phyloP scores from a whole-genome alignment of 2,797 vertebrate species.

The Rhinatrema bivittatum region DNA sequence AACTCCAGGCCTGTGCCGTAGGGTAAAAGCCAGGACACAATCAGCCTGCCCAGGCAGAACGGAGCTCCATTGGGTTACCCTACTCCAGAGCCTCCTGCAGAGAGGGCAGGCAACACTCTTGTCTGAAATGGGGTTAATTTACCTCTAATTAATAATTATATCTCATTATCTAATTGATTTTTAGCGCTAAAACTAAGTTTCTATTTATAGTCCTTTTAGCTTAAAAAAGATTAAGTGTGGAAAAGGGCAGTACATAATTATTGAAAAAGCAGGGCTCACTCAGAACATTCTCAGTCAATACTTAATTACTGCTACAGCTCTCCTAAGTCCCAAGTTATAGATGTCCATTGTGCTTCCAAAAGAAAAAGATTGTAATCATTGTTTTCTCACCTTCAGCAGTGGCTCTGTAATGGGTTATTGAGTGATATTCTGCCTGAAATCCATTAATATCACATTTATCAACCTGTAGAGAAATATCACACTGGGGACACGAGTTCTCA shows the following conservation, averaged over 20 bases:
- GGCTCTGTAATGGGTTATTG: slow-evolving; percentile 5
- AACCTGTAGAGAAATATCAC: too few species aligned
- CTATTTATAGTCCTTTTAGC: slow-evolving; percentile 36
- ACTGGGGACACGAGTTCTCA: too few species aligned
- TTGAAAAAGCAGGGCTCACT: slow-evolving; percentile 25
- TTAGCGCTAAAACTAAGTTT: slow-evolving; percentile 26
- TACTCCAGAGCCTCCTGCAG: too few species aligned
- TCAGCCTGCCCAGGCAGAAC: too few species aligned
- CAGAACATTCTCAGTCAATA: slow-evolving; percentile 35
- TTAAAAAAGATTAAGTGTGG: slow-evolving; percentile 28
- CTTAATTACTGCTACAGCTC: slow-evolving; percentile 25
- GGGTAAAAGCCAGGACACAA: too few species aligned
- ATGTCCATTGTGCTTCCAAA: neutral
- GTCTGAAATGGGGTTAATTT: too few species aligned
- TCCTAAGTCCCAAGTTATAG: slow-evolving; percentile 11
- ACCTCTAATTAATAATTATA: too few species aligned
- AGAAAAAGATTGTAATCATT: slow-evolving; percentile 1
- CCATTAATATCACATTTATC: neutral
- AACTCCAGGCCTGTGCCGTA: too few species aligned
- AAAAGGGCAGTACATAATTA: slow-evolving; percentile 32
- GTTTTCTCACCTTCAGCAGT: slow-evolving; percentile 9
- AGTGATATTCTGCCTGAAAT: neutral
- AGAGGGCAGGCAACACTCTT: too few species aligned
- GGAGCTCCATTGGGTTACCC: too few species aligned
- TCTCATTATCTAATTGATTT: slow-evolving; percentile 26